Base-by-base conservation (phyloP, 2,888 invertebrate genomes). In the Temnothorax ravouxi region DNA sequence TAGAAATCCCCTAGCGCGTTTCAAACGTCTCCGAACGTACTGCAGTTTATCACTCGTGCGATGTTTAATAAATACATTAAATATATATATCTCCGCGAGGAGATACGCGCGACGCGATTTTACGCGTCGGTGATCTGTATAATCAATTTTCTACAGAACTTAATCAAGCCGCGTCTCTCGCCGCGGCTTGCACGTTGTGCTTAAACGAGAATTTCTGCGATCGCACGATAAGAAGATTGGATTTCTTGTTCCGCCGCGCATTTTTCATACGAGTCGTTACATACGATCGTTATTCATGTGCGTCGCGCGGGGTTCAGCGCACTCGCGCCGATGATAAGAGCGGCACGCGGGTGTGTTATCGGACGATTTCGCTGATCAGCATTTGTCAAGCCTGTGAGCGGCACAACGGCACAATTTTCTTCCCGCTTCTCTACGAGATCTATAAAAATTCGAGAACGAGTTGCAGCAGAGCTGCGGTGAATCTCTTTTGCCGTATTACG, bases 151-250 rank as follows among this genome's bases (percentile, higher is more conserved):
- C 15, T 34, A 25, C 34, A 13, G 38, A 71, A 56, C 64, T 77
- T 56, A 67, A 79, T 59, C 47, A 38, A 34, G 34, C 41, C 66
- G 34, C 64, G 44, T 62, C 21, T 29, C 29, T 29, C 29, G 29
- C 29, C 29, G 29, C 29, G 29, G 29, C 29, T 29, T 3, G 29
- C 29, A 29, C 29, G 29, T 29, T 29, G 29, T 29, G 29, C 29
- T 29, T 29, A 29, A 29, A 29, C 29, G 29, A 29, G 29, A 29
- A 29, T 3, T 29, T 29, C 29, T 29, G 25, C 50, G 81, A 72
- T 81, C 75, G 50, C 41, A 44, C 41, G 76, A 64, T 81, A 64
- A 80, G 75, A 62, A 56, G 62, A 47, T 75, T 71, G 79, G 34
- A 79, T 59, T 79, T 79, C 71, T 59, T 34, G 71, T 71, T 15